phyloP scores from a whole-genome alignment of 2,113 vertebrate genomes.

The Lepidothrix coronata region DNA sequence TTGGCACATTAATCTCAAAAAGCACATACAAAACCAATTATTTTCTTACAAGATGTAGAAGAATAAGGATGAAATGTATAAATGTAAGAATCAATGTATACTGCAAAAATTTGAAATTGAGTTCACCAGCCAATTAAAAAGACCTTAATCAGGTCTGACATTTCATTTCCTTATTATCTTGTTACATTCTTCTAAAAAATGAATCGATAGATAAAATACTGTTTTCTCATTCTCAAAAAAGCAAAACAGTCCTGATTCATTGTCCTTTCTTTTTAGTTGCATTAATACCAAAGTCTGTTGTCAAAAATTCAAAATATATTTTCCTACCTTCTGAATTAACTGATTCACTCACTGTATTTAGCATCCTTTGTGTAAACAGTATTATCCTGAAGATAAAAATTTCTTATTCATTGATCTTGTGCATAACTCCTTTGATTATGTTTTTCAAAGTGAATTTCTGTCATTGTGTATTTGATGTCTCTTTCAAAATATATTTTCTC shows the following conservation, averaged over 20 bases:
- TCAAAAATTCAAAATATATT: neutral
- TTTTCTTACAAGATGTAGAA: conserved; percentile 54
- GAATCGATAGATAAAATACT: conserved; percentile 52
- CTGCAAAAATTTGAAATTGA: conserved; percentile 64
- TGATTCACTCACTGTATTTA: neutral
- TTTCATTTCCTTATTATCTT: conserved; percentile 72
- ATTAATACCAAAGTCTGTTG: neutral
- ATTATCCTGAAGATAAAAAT: neutral
- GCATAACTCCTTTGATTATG: neutral
- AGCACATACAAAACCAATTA: conserved; percentile 34
- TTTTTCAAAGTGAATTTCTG: conserved; percentile 7
- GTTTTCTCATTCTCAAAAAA: conserved; percentile 65
- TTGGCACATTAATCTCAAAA: conserved; percentile 26
- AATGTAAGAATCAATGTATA: conserved; percentile 32
- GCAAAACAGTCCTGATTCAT: conserved; percentile 15
- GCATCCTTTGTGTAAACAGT: neutral
- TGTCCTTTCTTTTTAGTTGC: neutral
- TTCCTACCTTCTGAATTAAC: neutral
- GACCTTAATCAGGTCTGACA: conserved; percentile 69
- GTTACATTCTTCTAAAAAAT: conserved; percentile 57
- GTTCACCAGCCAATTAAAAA: conserved; percentile 65
- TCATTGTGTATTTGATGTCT: neutral
- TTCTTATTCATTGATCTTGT: neutral
- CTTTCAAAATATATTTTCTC: conserved; percentile 17
- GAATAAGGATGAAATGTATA: conserved; percentile 26